phyloP scores from a whole-genome alignment of 2,888 invertebrate genomes.

The Diarsia brunnea region DNA sequence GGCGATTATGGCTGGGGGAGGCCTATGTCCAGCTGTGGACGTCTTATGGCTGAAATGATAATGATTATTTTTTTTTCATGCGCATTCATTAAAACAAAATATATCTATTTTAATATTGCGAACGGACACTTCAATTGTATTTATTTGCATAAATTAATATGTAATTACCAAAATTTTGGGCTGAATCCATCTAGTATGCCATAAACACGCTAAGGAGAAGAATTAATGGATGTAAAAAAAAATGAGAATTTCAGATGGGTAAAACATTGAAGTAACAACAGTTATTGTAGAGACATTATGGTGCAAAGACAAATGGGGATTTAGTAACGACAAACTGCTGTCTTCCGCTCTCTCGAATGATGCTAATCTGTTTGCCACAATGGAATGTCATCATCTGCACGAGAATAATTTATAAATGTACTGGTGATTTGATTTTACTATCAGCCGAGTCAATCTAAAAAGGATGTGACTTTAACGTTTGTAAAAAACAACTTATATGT shows the following conservation, averaged over 20 bases:
- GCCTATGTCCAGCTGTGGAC: no score
- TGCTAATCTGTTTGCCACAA: conserved; percentile 26
- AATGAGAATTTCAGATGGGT: neutral
- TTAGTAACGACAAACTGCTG: conserved; percentile 10
- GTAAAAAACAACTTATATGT: neutral
- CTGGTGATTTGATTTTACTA: neutral
- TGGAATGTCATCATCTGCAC: conserved; percentile 12
- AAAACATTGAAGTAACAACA: neutral
- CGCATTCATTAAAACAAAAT: no score
- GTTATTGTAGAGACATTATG: neutral
- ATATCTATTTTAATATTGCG: no score
- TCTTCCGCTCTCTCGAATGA: conserved; percentile 27
- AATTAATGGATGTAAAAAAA: neutral
- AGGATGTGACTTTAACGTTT: neutral
- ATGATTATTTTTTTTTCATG: no score
- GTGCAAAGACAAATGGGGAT: neutral
- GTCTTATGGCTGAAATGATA: no score
- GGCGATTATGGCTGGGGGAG: no score
- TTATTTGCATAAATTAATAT: no score
- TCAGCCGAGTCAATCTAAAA: no score
- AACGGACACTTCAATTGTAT: no score
- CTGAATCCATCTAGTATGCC: neutral
- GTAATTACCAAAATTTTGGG: neutral
- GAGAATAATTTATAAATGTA: conserved; percentile 4
- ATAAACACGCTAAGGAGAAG: neutral